Evolutionary conservation across 2,888 invertebrate genomes (phyloP).

Genomic region (Lordiphosa andalusiaca): DNA sequence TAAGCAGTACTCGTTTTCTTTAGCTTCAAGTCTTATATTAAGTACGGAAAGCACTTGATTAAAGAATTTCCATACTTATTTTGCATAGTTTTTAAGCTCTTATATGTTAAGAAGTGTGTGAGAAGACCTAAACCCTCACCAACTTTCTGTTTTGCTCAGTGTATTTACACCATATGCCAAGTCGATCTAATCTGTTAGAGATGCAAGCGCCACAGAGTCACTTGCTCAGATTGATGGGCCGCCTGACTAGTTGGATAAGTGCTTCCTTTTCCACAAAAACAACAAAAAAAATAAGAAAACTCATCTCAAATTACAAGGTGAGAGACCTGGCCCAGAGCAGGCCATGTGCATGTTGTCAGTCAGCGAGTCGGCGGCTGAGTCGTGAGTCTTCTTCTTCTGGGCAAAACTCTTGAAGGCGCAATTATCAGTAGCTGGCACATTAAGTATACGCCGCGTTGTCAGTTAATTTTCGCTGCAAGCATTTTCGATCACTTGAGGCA

Average conservation of each 20-base stretch:
- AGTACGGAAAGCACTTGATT: too few relatives aligned
- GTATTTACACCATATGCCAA: conserved; percentile 11
- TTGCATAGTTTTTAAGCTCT: too few relatives aligned
- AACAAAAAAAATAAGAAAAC: conserved; percentile 41
- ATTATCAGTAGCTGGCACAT: conserved; percentile 65
- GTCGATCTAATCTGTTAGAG: conserved; percentile 59
- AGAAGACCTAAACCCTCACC: too few relatives aligned
- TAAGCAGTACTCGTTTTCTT: too few relatives aligned
- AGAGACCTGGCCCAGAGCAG: conserved; percentile 26
- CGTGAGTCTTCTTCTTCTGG: conserved; percentile 6
- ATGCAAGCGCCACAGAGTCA: conserved; percentile 24
- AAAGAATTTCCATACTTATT: too few relatives aligned
- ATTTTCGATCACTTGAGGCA: conserved; percentile 36
- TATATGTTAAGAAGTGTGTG: too few relatives aligned
- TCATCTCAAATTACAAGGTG: conserved; percentile 79
- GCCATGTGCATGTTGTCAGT: conserved; percentile 68
- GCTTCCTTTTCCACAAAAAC: conserved; percentile 62
- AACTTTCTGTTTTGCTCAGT: conserved; percentile 7
- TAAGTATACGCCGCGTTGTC: conserved; percentile 64
- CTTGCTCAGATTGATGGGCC: conserved; percentile 39
- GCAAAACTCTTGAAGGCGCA: conserved; percentile 61
- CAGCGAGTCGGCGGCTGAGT: conserved; percentile 30
- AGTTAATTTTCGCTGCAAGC: conserved; percentile 58
- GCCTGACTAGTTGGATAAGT: conserved; percentile 71
- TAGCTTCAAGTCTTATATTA: too few relatives aligned